phyloP scores from a whole-genome alignment of 2,888 invertebrate species.

The Aquatica leii region DNA sequence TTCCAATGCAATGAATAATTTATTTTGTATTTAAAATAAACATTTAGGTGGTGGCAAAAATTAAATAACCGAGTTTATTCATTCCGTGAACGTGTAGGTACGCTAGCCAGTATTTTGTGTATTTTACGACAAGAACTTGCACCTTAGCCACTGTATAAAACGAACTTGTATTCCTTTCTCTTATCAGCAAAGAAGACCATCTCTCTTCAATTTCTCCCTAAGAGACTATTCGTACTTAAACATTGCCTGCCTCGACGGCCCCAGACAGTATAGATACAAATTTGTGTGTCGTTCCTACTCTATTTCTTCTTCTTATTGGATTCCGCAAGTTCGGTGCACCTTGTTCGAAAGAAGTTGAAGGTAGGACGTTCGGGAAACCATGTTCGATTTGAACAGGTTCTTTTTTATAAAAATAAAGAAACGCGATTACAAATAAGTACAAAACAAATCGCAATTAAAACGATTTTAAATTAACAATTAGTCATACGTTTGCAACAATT shows the following conservation, averaged over 20 bases:
- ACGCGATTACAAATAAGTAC: no score
- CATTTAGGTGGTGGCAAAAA: constrained; percentile 27
- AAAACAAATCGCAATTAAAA: no score
- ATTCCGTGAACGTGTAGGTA: constrained; percentile 46
- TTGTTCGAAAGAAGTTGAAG: constrained; percentile 27
- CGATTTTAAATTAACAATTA: no score
- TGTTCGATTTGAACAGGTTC: no score
- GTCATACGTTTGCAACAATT: no score
- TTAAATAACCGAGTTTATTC: constrained; percentile 34
- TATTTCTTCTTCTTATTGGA: constrained; percentile 50
- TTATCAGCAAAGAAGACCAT: constrained; percentile 44
- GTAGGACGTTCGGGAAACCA: no score
- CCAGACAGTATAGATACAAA: constrained; percentile 53
- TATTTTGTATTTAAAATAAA: constrained; percentile 22
- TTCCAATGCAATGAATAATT: no score
- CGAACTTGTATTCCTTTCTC: constrained; percentile 49
- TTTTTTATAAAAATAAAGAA: no score
- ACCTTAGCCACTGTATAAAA: constrained; percentile 52
- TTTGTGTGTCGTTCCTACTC: constrained; percentile 50
- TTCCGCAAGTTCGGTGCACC: constrained; percentile 36
- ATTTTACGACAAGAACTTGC: constrained; percentile 55
- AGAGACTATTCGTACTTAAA: constrained; percentile 51
- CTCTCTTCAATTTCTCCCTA: constrained; percentile 43
- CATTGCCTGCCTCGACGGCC: constrained; percentile 44
- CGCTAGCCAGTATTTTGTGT: constrained; percentile 57